A percentile compares a stretch with the other conserved stretches of the same genome.
phyloP scores from a whole-genome alignment of 2,113 vertebrate species.

The Eubucco bourcierii region DNA sequence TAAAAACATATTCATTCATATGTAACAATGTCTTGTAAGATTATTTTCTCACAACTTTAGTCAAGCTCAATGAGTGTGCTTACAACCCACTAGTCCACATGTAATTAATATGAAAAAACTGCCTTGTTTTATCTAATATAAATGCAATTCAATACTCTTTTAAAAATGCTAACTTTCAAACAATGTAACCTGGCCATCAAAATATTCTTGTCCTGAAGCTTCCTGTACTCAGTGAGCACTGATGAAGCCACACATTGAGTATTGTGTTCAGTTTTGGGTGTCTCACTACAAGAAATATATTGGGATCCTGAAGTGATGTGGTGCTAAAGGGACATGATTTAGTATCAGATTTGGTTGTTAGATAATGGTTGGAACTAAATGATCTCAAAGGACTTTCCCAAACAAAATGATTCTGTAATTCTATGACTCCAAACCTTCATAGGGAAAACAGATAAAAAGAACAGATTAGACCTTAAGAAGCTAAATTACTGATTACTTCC shows the following conservation, averaged over 20 bases:
- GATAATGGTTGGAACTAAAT: no score
- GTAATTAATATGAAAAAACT: constrained; percentile 14
- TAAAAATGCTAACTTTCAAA: constrained; percentile 26
- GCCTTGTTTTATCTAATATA: constrained; percentile 30
- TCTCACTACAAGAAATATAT: no score
- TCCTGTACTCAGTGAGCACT: no score
- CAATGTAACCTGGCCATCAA: not conserved
- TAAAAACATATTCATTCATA: not conserved
- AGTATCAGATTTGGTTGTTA: no score
- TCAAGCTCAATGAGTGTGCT: not conserved
- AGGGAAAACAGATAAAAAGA: constrained; percentile 29
- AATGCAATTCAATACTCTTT: constrained; percentile 3
- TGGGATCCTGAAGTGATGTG: no score
- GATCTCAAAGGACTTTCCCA: no score
- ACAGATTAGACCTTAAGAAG: not conserved
- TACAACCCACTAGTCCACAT: not conserved
- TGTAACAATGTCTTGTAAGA: not conserved
- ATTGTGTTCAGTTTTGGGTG: no score
- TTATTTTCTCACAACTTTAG: not conserved
- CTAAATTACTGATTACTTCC: constrained; percentile 33
- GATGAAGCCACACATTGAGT: no score
- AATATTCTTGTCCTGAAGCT: constrained; percentile 12
- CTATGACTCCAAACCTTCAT: not conserved
- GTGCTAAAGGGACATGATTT: no score
- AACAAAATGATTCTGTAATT: no score